Evolutionary conservation across 2,797 vertebrate genomes (phyloP).

Genomic region (Sebastiscus albofasciatus): DNA sequence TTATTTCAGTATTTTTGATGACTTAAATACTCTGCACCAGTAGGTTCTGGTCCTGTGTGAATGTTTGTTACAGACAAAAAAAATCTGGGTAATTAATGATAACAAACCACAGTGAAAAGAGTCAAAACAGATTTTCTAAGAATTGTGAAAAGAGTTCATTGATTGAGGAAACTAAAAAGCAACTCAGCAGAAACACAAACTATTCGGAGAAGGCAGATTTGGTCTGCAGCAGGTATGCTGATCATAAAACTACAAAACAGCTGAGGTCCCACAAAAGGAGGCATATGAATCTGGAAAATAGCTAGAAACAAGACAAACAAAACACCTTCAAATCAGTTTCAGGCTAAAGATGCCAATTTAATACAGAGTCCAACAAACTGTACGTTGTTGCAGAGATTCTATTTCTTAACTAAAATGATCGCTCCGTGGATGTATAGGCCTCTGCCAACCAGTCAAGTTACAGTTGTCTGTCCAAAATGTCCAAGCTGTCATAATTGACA

Average conservation of each 20-base stretch:
- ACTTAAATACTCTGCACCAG: constrained; percentile 53
- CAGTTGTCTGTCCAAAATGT: neutral
- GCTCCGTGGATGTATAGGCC: neutral
- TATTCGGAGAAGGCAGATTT: neutral
- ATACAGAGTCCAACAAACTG: neutral
- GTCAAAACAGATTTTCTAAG: constrained; percentile 37
- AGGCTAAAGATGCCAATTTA: neutral
- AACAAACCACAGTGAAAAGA: constrained; percentile 67
- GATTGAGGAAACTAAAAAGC: constrained; percentile 30
- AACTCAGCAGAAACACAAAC: constrained; percentile 38
- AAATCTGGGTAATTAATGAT: constrained; percentile 68
- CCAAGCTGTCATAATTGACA: neutral
- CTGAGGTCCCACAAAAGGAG: neutral
- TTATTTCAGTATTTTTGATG: constrained; percentile 74
- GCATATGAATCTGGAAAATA: neutral
- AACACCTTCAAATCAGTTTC: neutral
- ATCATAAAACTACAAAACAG: constrained; percentile 23
- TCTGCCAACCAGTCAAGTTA: neutral
- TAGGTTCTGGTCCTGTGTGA: constrained; percentile 33
- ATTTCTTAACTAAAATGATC: neutral
- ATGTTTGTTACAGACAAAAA: constrained; percentile 51
- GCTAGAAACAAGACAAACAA: neutral
- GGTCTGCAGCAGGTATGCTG: constrained; percentile 1
- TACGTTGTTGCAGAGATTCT: neutral
- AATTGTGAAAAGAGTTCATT: constrained; percentile 66